Base-by-base conservation (phyloP, 1,140 invertebrate species). In the Drosophila nannoptera region DNA sequence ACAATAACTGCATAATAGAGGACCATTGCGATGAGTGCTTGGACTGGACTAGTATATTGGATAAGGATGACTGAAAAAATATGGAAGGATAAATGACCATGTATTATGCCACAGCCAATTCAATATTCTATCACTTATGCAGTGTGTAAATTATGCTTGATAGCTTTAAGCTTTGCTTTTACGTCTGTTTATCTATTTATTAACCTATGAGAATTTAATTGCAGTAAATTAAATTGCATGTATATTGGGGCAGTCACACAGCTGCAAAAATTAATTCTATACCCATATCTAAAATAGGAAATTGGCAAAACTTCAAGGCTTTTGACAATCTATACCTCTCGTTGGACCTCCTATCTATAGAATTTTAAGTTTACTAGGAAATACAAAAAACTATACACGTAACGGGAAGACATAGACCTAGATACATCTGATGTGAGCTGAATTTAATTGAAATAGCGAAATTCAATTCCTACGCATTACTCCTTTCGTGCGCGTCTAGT, bases 1-100 rank as follows among this genome's bases (percentile, higher is more conserved):
- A 99, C 89, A 93, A 95, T 88, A 92, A 93, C 63, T 98, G 97
- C 90, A 89, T 97, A 69, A 92, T 92, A 0, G 89, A 90, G 80
- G 90, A 91, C 70, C 90, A 89, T 70, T 94, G 93, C 87, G 90
- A 91, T 4, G 91, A 93, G 43, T 94, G 93, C 29, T 31, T 48
- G 22, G 56, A 63, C 36, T 73, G 48, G 56, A 68, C 52, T 36
- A 59, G 6, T 32, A 77, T 36, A 12, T 35, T 45, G 22, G 7
- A 35, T 6, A 33, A 48, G 8, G 38, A 29, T 43, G 70, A 29
- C 68, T 3, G 33, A 38, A 54, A 54, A 68, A 69, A 32, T 58
- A 61, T 69, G 61, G 65, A 45, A 45, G 36, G 61, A 31, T 49
- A 31, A 36, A 16, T 0, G 14, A 53, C 54, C 31, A 52, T 11